These are phyloP conservation scores for Caradrina clavipalpis DNA, from an alignment of 2,888 invertebrate species.

Conservation along the genomic window DNA sequence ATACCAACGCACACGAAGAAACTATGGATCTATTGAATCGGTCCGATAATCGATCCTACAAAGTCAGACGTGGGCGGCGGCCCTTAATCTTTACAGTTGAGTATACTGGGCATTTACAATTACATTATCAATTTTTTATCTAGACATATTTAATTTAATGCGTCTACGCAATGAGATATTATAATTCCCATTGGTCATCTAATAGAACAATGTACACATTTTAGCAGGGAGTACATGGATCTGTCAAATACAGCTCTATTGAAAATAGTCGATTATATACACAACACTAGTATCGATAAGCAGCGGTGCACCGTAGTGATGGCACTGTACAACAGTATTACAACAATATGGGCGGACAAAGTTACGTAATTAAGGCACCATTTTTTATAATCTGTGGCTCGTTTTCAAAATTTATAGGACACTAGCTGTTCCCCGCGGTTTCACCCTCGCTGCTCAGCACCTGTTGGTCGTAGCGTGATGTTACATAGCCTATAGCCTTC, in stretches of 20 bases:
- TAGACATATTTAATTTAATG: constrained; percentile 20
- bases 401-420: constrained; percentile 31
- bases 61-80: too few species aligned
- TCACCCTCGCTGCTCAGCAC: too few species aligned
- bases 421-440: too few species aligned
- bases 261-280: constrained; percentile 43
- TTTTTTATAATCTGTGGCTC: constrained; percentile 54
- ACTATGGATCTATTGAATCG: too few species aligned
- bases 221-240: constrained; percentile 24
- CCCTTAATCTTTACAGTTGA: constrained; percentile 18
- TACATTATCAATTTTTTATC: constrained; percentile 6
- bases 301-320: constrained; percentile 41
- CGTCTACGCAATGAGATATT: constrained; percentile 43
- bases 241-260: constrained; percentile 33
- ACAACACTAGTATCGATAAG: constrained; percentile 51
- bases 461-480: too few species aligned
- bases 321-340: constrained; percentile 60
- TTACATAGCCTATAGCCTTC: too few species aligned
- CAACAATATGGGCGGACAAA: constrained; percentile 80
- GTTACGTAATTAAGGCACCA: constrained; percentile 87
- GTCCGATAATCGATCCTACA: too few species aligned
- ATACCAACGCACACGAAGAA: too few species aligned
- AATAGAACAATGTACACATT: constrained; percentile 45
- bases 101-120: constrained; percentile 20
- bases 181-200: constrained; percentile 36